Evolutionary conservation across 2,888 invertebrate species (phyloP), one percentile per base, ranked within the genome.

Genomic region (Drosophila subsilvestris): DNA sequence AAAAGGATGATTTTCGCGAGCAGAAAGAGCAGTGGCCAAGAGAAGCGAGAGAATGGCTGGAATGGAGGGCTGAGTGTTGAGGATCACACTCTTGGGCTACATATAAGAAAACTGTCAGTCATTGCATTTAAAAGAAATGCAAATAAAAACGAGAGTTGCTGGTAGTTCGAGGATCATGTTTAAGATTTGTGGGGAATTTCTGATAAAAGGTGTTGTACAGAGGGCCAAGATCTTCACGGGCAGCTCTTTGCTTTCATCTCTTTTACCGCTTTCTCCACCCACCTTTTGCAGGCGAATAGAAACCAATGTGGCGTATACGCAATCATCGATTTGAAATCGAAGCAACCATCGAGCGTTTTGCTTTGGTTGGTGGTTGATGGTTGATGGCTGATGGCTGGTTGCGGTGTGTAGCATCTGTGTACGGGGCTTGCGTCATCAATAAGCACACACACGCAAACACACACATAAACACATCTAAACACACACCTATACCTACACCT

Each of bases 361-460:
- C 50, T 47, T 61, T 20, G 5, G 8, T 37, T n/a, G 12, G 27
- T 10, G 10, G 12, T 42, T 22, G 22, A 2, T 22, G 22, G 22
- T 0, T 37, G 10, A 17, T 32, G 17, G 20, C 25, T 27, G 12
- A 29, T 37, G 17, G 48, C 27, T 32, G 17, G 25, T 25, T 37
- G 37, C 37, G 37, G 37, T 37, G 37, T 5, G 7, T 37, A n/a
- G 51, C 50, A 22, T n/a, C 43, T 18, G 57, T 22, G 12, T 9
- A 7, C 29, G 18, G 32, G 20, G 25, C 42, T 73, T 59, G 60
- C 72, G 73, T 73, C 72, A 73, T 66, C 56, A 73, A 60, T 72
- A 45, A 50, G 53, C 57, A 48, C 48, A 63, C 37, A 54, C 45
- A 68, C 37, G n/a, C n/a, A n/a, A n/a, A 51, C 32, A 43, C 14